phyloP scores from a whole-genome alignment of 2,888 invertebrate species.

The Coremacera marginata region DNA sequence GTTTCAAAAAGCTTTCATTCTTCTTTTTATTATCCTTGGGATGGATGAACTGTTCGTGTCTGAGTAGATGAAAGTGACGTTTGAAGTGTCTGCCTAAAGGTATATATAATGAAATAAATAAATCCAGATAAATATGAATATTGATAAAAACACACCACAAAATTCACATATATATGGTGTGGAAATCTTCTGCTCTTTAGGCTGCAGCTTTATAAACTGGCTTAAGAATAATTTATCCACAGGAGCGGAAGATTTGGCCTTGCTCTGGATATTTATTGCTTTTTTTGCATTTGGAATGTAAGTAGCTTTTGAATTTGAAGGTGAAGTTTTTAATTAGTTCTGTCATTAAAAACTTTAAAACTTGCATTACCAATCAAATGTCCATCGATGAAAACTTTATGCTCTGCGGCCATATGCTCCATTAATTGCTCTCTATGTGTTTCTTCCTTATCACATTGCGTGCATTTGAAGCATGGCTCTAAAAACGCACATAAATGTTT shows the following conservation, averaged over 20 bases:
- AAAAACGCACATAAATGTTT: neutral
- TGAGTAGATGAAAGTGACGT: conserved; percentile 41
- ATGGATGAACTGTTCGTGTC: conserved; percentile 40
- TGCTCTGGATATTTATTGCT: neutral
- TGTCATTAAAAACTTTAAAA: neutral
- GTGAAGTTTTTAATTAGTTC: conserved; percentile 2
- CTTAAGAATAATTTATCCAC: conserved; percentile 12
- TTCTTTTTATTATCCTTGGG: conserved; percentile 17
- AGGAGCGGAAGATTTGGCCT: neutral
- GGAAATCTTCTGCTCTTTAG: neutral
- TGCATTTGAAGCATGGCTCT: conserved; percentile 32
- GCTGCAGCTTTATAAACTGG: conserved; percentile 22
- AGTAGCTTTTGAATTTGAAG: neutral
- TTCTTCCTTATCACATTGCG: conserved; percentile 28
- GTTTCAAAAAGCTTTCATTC: conserved; percentile 7
- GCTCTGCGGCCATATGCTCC: conserved; percentile 42
- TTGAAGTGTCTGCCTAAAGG: conserved; percentile 40
- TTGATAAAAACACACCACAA: conserved; percentile 35
- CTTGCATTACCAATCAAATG: conserved; percentile 35
- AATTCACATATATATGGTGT: conserved; percentile 40
- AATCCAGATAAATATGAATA: neutral
- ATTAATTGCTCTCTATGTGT: conserved; percentile 36
- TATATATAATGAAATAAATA: neutral
- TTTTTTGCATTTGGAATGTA: conserved; percentile 19
- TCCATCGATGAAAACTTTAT: conserved; percentile 40